A percentile compares a stretch with the other conserved stretches of the same genome.
Evolutionary conservation across 2,888 invertebrate species (phyloP).

Genomic region (Apotomis betuletana): DNA sequence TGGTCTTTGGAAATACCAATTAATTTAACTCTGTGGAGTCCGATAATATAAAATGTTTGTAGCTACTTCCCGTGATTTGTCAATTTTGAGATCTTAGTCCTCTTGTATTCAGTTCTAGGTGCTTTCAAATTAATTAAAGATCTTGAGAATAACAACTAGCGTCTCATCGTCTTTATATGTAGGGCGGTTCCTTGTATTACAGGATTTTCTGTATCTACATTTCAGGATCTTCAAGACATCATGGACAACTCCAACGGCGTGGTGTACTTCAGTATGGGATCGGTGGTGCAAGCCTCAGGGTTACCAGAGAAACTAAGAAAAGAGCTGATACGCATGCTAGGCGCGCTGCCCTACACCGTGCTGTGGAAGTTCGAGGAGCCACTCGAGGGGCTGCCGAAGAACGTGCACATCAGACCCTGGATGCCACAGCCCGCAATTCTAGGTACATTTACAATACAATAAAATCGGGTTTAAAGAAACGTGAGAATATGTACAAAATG

Average conservation of each 20-base stretch:
- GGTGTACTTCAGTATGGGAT: slow-evolving; percentile 73
- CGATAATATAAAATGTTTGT: too few relatives aligned
- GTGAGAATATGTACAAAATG: too few relatives aligned
- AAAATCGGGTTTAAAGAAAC: neutral
- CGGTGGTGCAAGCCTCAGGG: slow-evolving; percentile 56
- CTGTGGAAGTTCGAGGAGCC: slow-evolving; percentile 80
- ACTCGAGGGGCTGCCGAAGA: slow-evolving; percentile 64
- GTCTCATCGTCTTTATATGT: too few relatives aligned
- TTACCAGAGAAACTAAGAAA: slow-evolving; percentile 51
- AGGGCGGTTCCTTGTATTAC: too few relatives aligned
- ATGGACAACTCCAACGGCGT: slow-evolving; percentile 64
- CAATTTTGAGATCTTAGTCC: too few relatives aligned
- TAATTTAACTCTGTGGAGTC: too few relatives aligned
- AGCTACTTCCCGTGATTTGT: too few relatives aligned
- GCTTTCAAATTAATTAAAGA: too few relatives aligned
- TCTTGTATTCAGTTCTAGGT: too few relatives aligned
- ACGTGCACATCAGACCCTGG: slow-evolving; percentile 77
- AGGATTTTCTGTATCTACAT: too few relatives aligned
- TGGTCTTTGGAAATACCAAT: too few relatives aligned
- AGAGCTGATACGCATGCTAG: slow-evolving; percentile 56
- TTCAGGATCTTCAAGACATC: slow-evolving; percentile 64
- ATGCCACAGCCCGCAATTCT: slow-evolving; percentile 80
- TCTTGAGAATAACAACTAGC: too few relatives aligned
- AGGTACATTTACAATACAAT: slow-evolving; percentile 56
- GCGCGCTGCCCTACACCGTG: slow-evolving; percentile 64